phyloP scores from a whole-genome alignment of 2,113 vertebrate genomes.

The Podocnemis expansa region DNA sequence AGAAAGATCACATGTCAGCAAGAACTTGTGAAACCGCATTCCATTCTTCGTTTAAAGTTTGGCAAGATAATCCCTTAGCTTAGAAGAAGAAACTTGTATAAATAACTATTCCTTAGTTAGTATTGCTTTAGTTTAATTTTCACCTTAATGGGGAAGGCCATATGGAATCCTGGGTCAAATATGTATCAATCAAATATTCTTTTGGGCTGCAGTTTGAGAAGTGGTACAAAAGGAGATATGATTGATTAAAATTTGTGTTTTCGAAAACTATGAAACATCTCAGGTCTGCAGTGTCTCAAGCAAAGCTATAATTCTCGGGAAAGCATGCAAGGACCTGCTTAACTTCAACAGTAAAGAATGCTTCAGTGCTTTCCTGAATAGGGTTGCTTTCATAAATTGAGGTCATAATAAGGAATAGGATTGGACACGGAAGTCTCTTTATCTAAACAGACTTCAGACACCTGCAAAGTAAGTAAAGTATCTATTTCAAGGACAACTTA shows the following conservation, averaged over 20 bases:
- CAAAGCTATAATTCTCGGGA: background rate
- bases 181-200: background rate
- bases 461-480: background rate
- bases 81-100: background rate
- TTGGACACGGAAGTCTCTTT: background rate
- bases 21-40: slow-evolving; percentile 6
- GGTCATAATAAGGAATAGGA: background rate
- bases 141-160: background rate
- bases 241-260: background rate
- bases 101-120: background rate
- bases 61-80: background rate
- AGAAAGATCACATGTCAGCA: background rate
- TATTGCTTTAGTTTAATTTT: background rate
- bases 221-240: background rate
- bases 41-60: background rate
- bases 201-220: background rate
- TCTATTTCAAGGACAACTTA: background rate
- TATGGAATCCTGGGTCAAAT: background rate
- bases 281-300: too few species aligned
- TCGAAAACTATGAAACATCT: background rate
- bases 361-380: background rate
- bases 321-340: background rate
- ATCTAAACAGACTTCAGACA: background rate
- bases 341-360: background rate
- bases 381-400: background rate